A percentile compares a stretch with the other conserved stretches of the same genome.
Conservation (phyloP, 2,888 invertebrate genomes). For the Parascotia fuliginaria region DNA sequence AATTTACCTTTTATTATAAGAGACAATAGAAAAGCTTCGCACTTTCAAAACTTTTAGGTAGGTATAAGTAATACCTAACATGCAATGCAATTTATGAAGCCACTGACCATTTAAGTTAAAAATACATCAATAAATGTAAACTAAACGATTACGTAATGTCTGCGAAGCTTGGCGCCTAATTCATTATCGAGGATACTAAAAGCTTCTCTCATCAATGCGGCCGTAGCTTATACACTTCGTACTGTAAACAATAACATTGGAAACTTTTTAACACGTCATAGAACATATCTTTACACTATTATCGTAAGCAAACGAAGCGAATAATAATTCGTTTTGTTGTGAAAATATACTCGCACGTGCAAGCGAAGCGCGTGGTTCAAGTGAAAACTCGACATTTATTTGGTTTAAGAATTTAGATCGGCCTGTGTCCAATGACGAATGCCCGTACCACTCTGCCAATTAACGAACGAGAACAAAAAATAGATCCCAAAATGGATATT, state of each 20-base stretch:
- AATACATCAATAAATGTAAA: constrained; percentile 20
- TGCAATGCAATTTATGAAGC: not conserved
- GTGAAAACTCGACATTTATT: constrained; percentile 43
- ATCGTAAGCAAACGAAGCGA: constrained; percentile 69
- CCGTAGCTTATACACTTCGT: constrained; percentile 66
- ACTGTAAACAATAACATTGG: constrained; percentile 81
- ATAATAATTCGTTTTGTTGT: constrained; percentile 81
- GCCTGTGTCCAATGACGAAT: constrained; percentile 41
- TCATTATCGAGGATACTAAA: constrained; percentile 61
- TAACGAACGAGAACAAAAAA: constrained; percentile 38
- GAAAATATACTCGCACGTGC: constrained; percentile 79
- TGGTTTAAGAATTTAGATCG: constrained; percentile 42
- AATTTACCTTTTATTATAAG: too few species aligned
- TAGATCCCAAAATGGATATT: constrained; percentile 37
- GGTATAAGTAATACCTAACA: too few species aligned
- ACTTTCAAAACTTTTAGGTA: too few species aligned
- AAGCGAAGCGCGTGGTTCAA: constrained; percentile 54
- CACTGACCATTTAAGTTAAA: not conserved
- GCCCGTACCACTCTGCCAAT: constrained; percentile 36
- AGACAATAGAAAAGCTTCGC: too few species aligned
- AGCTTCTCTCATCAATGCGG: constrained; percentile 73
- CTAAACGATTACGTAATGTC: constrained; percentile 26
- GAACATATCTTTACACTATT: constrained; percentile 54
- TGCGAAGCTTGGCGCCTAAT: constrained; percentile 41
- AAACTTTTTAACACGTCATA: constrained; percentile 81